Percentiles rank a stretch among this genome's conserved stretches.
Conservation (phyloP, 2,888 invertebrate species). For the Marasmarcha lunaedactyla region DNA sequence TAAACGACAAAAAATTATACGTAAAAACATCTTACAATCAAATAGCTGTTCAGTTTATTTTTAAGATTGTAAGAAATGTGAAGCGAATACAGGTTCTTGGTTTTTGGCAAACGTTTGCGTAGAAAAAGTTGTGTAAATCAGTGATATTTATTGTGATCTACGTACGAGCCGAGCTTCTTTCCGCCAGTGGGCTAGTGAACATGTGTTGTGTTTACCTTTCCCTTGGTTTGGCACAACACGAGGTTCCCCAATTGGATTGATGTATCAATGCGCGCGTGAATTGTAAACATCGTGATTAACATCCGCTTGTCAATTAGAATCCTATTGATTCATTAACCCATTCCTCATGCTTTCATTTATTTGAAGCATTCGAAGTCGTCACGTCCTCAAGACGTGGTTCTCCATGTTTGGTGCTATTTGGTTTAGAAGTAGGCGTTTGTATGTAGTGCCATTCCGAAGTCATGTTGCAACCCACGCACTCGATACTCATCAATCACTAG, state of each 20-base stretch:
- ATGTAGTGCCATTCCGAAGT: slow-evolving; percentile 39
- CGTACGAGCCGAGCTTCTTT: slow-evolving; percentile 24
- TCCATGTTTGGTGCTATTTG: slow-evolving; percentile 34
- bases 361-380: slow-evolving; percentile 8
- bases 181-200: slow-evolving; percentile 34
- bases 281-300: slow-evolving; percentile 29
- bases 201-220: slow-evolving; percentile 55
- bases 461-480: slow-evolving; percentile 44
- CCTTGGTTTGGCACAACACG: slow-evolving; percentile 49
- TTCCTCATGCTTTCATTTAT: neutral
- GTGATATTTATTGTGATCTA: slow-evolving; percentile 31
- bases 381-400: slow-evolving; percentile 11
- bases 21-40: slow-evolving; percentile 3
- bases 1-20: slow-evolving; percentile 19
- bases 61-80: no score
- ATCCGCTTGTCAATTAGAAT: neutral
- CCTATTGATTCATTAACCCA: neutral
- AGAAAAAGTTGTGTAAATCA: slow-evolving; percentile 31
- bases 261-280: slow-evolving; percentile 33
- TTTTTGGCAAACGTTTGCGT: slow-evolving; percentile 31
- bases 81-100: slow-evolving; percentile 27
- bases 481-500: slow-evolving; percentile 51
- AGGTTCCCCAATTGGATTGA: slow-evolving; percentile 51
- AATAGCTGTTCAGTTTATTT: neutral
- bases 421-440: slow-evolving; percentile 38